These are phyloP conservation scores for Chloromyia formosa DNA, from an alignment of 2,888 invertebrate species.

Conservation along the genomic window DNA sequence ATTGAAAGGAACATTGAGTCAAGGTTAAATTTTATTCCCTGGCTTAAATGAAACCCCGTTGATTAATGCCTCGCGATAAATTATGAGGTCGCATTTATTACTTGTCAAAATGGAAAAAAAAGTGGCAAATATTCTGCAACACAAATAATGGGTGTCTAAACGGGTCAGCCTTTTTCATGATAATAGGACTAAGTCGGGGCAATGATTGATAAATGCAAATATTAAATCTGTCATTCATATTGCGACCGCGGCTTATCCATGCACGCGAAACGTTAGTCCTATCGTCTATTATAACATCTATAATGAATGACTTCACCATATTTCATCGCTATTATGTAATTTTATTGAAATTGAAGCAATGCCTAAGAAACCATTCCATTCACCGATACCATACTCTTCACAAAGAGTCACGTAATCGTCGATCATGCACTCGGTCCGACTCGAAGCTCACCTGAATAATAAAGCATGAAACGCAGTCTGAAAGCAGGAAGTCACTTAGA, in stretches of 20 bases:
- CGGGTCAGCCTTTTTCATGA: too few relatives aligned
- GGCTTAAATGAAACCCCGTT: not conserved
- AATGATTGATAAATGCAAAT: too few relatives aligned
- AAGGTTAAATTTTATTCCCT: slow-evolving; percentile 1
- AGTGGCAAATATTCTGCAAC: too few relatives aligned
- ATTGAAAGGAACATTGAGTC: slow-evolving; percentile 4
- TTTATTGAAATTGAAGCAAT: slow-evolving; percentile 24
- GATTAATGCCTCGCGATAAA: not conserved
- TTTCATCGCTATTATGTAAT: slow-evolving; percentile 33
- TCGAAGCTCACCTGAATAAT: slow-evolving; percentile 10
- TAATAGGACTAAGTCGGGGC: too few relatives aligned
- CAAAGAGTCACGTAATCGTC: slow-evolving; percentile 38
- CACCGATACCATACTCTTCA: slow-evolving; percentile 16
- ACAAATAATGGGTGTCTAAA: too few relatives aligned
- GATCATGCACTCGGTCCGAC: slow-evolving; percentile 22
- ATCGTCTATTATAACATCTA: not conserved
- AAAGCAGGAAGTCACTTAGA: slow-evolving; percentile 38
- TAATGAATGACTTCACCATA: slow-evolving; percentile 22
- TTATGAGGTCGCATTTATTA: slow-evolving; percentile 17
- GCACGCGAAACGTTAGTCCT: too few relatives aligned
- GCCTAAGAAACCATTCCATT: not conserved
- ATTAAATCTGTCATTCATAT: too few relatives aligned
- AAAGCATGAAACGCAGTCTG: slow-evolving; percentile 2
- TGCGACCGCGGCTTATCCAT: too few relatives aligned
- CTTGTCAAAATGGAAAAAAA: not conserved